Conservation (phyloP, 2,113 vertebrate genomes). For the Emydocephalus ijimae region DNA sequence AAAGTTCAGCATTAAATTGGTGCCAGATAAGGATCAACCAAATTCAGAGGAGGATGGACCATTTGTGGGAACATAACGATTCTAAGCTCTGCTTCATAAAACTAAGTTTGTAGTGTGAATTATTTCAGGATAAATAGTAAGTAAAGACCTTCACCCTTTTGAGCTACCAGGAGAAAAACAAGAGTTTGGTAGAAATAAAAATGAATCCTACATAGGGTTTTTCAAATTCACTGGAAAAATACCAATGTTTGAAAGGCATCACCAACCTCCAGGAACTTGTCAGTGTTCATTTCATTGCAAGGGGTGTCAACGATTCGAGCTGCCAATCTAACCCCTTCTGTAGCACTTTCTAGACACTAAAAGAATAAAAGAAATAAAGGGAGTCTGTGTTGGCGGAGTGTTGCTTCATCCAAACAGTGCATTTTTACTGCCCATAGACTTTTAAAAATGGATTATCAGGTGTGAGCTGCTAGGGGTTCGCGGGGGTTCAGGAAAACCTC, state of each 20-base stretch:
- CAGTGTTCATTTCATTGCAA: constrained; percentile 95
- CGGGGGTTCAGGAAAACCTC: too few relatives aligned
- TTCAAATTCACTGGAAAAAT: not conserved
- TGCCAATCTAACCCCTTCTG: constrained; percentile 88
- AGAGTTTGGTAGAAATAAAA: not conserved
- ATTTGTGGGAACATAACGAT: not conserved
- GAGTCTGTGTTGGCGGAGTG: too few relatives aligned
- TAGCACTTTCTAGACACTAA: constrained; percentile 84
- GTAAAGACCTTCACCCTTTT: not conserved
- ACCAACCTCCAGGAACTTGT: constrained; percentile 85
- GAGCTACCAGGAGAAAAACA: not conserved
- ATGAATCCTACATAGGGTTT: not conserved
- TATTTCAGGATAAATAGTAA: constrained; percentile 4
- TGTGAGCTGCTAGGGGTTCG: too few relatives aligned
- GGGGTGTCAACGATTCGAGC: constrained; percentile 96
- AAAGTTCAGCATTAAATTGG: too few relatives aligned
- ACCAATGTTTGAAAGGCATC: not conserved
- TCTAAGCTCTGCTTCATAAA: not conserved
- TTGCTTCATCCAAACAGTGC: not conserved
- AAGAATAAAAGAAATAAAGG: not conserved
- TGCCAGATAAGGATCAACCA: not conserved
- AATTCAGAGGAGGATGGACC: not conserved
- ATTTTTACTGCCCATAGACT: not conserved
- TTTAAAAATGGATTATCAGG: not conserved
- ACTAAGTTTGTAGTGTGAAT: not conserved